These are phyloP conservation scores for Mormyrus lacerda DNA, from an alignment of 2,113 vertebrate genomes.

Conservation along the genomic window DNA sequence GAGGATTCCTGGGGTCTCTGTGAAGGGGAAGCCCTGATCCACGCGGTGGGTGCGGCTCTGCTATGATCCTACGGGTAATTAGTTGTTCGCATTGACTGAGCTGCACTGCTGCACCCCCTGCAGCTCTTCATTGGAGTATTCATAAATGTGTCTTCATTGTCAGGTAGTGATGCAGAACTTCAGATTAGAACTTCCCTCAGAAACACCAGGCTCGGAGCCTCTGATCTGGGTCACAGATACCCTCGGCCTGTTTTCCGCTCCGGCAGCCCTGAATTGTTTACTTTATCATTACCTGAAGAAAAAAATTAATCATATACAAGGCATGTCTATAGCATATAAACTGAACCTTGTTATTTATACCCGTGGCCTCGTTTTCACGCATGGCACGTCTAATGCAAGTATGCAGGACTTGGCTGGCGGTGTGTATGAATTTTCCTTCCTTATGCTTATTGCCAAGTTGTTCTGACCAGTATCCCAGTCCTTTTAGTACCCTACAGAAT, in stretches of 20 bases:
- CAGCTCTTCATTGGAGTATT: constrained; percentile 52
- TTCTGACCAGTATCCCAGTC: background rate
- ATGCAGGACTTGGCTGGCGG: background rate
- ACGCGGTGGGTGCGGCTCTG: constrained; percentile 42
- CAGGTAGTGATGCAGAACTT: constrained; percentile 58
- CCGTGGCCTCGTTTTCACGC: background rate
- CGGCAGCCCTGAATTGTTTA: background rate
- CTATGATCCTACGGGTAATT: constrained; percentile 42
- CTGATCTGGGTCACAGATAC: constrained; percentile 51
- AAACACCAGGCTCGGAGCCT: constrained; percentile 45
- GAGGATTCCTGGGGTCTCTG: constrained; percentile 28
- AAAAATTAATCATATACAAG: background rate
- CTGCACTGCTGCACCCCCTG: constrained; percentile 53
- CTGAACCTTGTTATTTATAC: background rate
- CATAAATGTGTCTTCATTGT: constrained; percentile 53
- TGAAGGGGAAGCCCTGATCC: constrained; percentile 47
- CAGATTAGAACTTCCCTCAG: constrained; percentile 53
- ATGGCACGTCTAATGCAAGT: background rate
- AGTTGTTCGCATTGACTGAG: constrained; percentile 53
- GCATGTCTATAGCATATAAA: background rate
- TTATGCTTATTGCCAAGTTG: background rate
- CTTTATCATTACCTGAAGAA: background rate
- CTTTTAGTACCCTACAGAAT: background rate
- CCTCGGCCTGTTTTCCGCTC: constrained; percentile 26
- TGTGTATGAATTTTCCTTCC: background rate